Base-by-base conservation (phyloP, 2,888 invertebrate genomes). In the Aromia moschata region DNA sequence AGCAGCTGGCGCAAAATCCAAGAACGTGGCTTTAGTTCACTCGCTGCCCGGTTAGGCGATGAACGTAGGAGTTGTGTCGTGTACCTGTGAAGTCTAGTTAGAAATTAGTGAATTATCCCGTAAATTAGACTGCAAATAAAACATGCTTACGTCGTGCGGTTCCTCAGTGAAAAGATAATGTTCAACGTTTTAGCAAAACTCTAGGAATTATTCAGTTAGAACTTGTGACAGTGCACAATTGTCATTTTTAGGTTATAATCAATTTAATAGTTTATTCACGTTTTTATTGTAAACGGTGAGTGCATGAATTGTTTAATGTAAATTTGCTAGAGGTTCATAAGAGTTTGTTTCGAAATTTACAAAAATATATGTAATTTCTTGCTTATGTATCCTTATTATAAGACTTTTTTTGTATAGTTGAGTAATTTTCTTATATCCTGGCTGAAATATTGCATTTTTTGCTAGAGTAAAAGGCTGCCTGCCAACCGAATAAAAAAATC, bases 201-300 rank as follows among this genome's bases (percentile, higher is more conserved):
- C 12, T 38, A 7, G 25, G 33, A 17, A 16, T 30, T 30, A 25
- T 18, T 11, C 1, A 14, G 5, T 14, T 56, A 30, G 15, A 20
- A 64, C n/a, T 49, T 67, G 60, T 65, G 63, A 63, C 61, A 47
- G 64, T 67, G 64, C 64, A 58, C 52, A 41, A 56, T 59, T 16
- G 14, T 9, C 41, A 56, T 63, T 67, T 67, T 63, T 62, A 67
- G 65, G 65, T 67, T 67, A 67, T 65, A 67, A 57, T 46, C 56
- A 33, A 46, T 25, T 56, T 44, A 36, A 47, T 40, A 58, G 38
- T 56, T 56, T 55, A 36, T 47, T 56, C 60, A 65, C 63, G 58
- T 58, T 61, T 51, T 53, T 37, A 12, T 49, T 51, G 37, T 12
- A 52, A 61, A 46, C 54, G 64, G 67, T 65, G 61, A 63, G 64